Base-by-base conservation (phyloP, 2,113 vertebrate species). In the Zeus faber region DNA sequence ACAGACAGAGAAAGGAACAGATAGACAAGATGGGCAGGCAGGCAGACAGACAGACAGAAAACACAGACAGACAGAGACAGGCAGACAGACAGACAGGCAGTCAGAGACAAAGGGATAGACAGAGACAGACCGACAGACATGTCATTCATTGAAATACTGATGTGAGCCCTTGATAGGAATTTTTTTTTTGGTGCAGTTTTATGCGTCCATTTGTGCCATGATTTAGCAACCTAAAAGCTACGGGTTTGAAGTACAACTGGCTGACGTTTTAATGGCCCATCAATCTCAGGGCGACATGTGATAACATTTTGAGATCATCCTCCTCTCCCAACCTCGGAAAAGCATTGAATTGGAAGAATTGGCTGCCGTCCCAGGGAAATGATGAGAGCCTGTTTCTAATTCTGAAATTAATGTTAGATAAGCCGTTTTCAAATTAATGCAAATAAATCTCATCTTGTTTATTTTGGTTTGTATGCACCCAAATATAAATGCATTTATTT, bases 261-360 rank as follows among this genome's bases (percentile, higher is more conserved):
- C 72, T 83, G 81, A 81, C 72, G 63, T 76, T 83, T 80, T 82
- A 85, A 85, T 83, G 75, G 82, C 60, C 75, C 63, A 83, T 87
- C 83, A 79, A 81, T 86, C 82, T 81, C 61, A 54, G 3, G 0
- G 47, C 66, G 83, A 74, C 83, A 83, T 77, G 62, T 80, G 81
- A 76, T 79, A 82, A 81, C 78, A 81, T 79, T 80, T 80, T 56
- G 72, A 85, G 69, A 86, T 83, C 79, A 68, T 76, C 65, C 40
- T 66, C 67, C 67, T 72, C 70, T 26, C 65, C 13, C 52, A 73
- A 77, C 62, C 39, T 44, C 68, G 3, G 51, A 68, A 37, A 62
- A 10, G 26, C 57, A 49, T 11, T 6, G 48, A 78, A 78, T 80
- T 73, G 69, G 75, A 79, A 80, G 74, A 82, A 85, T 79, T 87